Conservation (phyloP, 2,888 invertebrate genomes). For the Cheilosia variabilis region DNA sequence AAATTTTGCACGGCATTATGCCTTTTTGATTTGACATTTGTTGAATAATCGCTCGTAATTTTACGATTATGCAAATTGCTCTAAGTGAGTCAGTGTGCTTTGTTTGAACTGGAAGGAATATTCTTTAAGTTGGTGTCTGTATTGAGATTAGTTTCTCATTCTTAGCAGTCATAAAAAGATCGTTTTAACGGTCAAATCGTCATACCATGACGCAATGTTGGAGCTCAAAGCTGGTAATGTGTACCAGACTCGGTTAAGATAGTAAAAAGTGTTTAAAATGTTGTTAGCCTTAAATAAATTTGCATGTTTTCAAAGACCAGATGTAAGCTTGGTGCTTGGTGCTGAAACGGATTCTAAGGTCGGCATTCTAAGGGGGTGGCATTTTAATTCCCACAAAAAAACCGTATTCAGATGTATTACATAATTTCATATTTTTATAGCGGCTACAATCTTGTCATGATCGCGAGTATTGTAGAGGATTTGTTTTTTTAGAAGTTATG, state of each 20-base stretch:
- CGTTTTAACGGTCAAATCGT: conserved; percentile 7
- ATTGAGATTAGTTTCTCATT: neutral
- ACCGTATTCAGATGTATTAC: neutral
- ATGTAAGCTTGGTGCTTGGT: neutral
- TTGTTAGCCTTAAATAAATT: conserved; percentile 21
- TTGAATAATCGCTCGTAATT: conserved; percentile 6
- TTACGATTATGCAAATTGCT: conserved; percentile 19
- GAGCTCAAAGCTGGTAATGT: neutral
- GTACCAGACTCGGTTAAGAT: neutral
- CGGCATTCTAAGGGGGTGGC: neutral
- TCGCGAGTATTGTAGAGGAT: neutral
- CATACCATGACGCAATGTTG: neutral
- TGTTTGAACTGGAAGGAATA: neutral
- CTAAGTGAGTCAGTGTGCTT: neutral
- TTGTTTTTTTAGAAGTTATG: too few species aligned
- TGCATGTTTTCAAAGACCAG: conserved; percentile 1
- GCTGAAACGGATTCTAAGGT: conserved; percentile 21
- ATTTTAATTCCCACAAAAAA: neutral
- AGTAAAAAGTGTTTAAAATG: conserved; percentile 8
- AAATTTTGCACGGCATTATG: neutral
- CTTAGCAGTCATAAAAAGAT: neutral
- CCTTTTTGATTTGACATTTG: neutral
- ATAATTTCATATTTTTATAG: neutral
- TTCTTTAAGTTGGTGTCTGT: neutral
- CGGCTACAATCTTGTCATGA: neutral